Evolutionary conservation across 2,113 vertebrate genomes (phyloP).

Genomic region (Rhinopomastus cyanomelas): DNA sequence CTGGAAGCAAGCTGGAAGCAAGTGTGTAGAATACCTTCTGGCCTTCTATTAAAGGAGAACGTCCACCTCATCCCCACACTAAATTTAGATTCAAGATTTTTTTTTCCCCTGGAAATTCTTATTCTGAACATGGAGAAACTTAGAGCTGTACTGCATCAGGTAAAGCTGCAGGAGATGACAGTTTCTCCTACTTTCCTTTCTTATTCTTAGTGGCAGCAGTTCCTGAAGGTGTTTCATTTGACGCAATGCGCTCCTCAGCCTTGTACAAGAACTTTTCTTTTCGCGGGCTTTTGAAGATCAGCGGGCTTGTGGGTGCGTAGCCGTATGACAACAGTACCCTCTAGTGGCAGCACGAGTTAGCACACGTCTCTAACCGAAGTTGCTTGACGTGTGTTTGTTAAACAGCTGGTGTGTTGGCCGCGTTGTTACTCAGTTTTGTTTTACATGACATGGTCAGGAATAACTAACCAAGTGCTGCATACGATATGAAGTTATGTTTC

Average conservation of each 20-base stretch:
- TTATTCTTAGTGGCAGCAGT: neutral
- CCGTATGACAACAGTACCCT: conserved; percentile 49
- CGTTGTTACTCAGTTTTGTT: neutral
- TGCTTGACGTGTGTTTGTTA: neutral
- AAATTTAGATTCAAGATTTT: neutral
- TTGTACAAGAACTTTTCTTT: neutral
- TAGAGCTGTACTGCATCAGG: rapidly evolving
- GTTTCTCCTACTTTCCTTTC: neutral
- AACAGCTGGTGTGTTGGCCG: neutral
- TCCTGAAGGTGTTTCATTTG: neutral
- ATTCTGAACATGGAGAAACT: neutral
- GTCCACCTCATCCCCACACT: neutral
- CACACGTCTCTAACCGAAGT: neutral
- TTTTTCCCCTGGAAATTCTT: neutral
- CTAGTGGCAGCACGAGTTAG: conserved; percentile 53
- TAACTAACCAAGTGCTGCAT: neutral
- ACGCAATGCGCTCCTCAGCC: neutral
- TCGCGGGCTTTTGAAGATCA: neutral
- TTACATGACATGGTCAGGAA: neutral
- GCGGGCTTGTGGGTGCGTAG: neutral
- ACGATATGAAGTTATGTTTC: neutral
- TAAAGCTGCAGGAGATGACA: neutral
- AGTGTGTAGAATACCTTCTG: neutral
- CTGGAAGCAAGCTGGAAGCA: neutral
- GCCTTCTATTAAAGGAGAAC: neutral